A percentile compares a stretch with the other conserved stretches of the same genome.
Evolutionary conservation across 2,888 invertebrate species (phyloP).

Genomic region (Morinoia aosen): DNA sequence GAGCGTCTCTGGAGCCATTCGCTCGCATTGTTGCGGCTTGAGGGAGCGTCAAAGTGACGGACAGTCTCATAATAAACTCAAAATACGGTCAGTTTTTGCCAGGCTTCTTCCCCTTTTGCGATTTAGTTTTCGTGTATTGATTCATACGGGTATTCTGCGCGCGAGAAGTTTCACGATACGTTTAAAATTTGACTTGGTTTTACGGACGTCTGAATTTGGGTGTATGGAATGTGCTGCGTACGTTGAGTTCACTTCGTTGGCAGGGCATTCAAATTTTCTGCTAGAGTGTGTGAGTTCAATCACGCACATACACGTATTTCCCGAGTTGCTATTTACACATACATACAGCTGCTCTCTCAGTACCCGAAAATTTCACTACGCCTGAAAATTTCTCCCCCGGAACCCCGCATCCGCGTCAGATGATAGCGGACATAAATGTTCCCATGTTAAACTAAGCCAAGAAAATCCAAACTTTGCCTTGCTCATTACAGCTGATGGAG

Average conservation of each 20-base stretch:
- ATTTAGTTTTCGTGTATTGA: background rate
- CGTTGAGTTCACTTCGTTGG: no score
- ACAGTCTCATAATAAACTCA: background rate
- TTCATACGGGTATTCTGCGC: background rate
- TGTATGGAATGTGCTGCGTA: background rate
- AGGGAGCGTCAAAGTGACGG: background rate
- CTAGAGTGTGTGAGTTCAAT: background rate
- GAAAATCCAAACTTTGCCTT: background rate
- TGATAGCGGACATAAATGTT: background rate
- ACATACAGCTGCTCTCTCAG: background rate
- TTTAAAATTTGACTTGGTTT: background rate
- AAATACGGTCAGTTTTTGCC: background rate
- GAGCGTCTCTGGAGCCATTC: background rate
- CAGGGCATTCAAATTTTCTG: background rate
- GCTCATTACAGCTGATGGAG: conserved; percentile 84
- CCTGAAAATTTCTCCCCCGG: background rate
- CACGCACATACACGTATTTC: background rate
- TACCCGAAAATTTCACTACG: background rate
- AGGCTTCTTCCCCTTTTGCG: background rate
- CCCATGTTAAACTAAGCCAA: background rate
- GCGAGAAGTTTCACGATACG: background rate
- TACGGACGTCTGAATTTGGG: background rate
- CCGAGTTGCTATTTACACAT: background rate
- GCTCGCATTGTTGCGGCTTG: background rate
- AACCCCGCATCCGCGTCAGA: background rate